Evolutionary conservation across 2,113 vertebrate genomes (phyloP), one percentile per base, ranked within the genome.

Genomic region (Melanocharis versteri): DNA sequence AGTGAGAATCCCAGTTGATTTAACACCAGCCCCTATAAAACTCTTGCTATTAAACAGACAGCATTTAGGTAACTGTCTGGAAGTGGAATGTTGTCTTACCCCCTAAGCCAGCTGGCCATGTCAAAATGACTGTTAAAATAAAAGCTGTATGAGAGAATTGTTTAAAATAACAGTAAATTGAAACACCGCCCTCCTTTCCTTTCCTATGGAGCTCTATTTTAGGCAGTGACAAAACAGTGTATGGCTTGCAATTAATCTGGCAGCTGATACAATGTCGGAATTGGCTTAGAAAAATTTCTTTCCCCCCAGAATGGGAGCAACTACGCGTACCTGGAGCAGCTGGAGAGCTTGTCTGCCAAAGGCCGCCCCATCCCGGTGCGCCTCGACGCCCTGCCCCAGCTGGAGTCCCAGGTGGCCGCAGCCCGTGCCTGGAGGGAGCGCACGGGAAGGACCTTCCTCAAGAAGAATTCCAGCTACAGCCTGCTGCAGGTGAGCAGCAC

Each of bases 401-500:
- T 99, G 90, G 99, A 99, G 90, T 99, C 99, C 7, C 99, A 99
- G 96, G 99, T 99, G 44, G 98, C 99, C 10, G 98, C 99, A 6
- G 99, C 99, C 1, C 98, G 99, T 12, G 98, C 99, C 21, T 99
- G 99, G 99, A 98, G 99, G 86, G 99, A 99, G 91, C 98, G 99
- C 78, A 99, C 99, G 0, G 99, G 97, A 8, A 98, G 99, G 87
- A 99, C 99, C 60, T 99, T 99, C 93, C 98, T 99, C n/a, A 99
- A 99, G 97, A 99, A 99, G 97, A 99, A 99, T 97, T 99, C 99
- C 12, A 99, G 98, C 40, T 99, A 99, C 93, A 99, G 98, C 0
- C 96, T 99, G 58, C 98, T 99, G 7, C 99, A 99, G 99, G 99
- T 99, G 81, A 97, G 89, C 56, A 48, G 6, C 40, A 42, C 17